Evolutionary conservation across 2,888 invertebrate genomes (phyloP).

Genomic region (Didymodactylos carnosus): DNA sequence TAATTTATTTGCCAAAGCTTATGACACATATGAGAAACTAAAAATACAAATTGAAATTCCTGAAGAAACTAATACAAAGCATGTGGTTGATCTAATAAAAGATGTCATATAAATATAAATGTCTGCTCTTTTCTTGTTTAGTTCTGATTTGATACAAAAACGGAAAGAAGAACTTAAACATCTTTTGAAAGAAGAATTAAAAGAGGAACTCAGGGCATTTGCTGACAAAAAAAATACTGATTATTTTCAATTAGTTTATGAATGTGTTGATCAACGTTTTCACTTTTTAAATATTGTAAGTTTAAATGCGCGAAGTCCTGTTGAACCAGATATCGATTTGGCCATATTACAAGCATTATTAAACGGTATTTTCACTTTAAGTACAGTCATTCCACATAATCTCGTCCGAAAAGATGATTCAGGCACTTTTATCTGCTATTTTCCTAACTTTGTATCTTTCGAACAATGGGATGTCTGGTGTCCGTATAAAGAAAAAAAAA

Average conservation of each 20-base stretch:
- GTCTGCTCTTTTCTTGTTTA: background rate
- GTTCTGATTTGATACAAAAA: background rate
- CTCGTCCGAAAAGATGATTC: too few species aligned
- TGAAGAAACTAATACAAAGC: background rate
- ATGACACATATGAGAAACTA: background rate
- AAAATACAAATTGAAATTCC: background rate
- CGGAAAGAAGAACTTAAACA: background rate
- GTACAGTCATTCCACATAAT: too few species aligned
- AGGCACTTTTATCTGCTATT: too few species aligned
- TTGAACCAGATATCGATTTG: conserved; percentile 24
- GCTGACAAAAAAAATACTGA: background rate
- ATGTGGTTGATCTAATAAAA: too few species aligned
- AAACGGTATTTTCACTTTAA: too few species aligned
- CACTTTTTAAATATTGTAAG: background rate
- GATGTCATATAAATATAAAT: too few species aligned
- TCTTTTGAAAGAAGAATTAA: background rate
- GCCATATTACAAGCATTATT: conserved; percentile 30
- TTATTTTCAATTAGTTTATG: background rate
- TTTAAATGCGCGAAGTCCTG: background rate
- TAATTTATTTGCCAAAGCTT: background rate
- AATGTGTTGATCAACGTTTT: background rate
- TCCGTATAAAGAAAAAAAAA: too few species aligned
- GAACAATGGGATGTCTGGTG: too few species aligned
- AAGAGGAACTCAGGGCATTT: background rate
- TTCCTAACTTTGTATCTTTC: too few species aligned